These are phyloP conservation scores for Cacoxenus indagator DNA, from an alignment of 2,888 invertebrate genomes.

Conservation along the genomic window DNA sequence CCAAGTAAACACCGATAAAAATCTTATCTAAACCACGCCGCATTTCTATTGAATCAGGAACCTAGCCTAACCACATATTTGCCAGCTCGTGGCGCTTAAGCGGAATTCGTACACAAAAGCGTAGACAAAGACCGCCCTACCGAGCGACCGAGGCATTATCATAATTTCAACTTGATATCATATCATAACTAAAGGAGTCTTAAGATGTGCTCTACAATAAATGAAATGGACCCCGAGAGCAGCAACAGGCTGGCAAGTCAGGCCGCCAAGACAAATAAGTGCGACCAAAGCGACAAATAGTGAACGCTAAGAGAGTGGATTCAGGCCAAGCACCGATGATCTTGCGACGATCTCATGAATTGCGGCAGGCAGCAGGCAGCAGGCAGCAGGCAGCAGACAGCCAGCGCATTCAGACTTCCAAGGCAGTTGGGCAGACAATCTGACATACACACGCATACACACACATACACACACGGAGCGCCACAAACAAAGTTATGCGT, in stretches of 20 bases:
- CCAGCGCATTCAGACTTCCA: too few relatives aligned
- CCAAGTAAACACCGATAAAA: not conserved
- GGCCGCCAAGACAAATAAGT: constrained; percentile 10
- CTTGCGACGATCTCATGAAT: not conserved
- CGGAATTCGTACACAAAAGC: not conserved
- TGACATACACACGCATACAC: not conserved
- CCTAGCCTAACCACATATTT: not conserved
- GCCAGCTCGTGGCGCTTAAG: constrained; percentile 1
- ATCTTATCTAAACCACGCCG: not conserved
- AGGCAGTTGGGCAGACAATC: too few relatives aligned
- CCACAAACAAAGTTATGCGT: constrained; percentile 9
- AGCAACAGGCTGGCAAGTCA: not conserved
- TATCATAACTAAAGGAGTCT: constrained; percentile 5
- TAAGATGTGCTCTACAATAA: not conserved
- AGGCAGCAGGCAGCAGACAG: too few relatives aligned
- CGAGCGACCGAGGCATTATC: not conserved
- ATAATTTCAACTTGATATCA: constrained; percentile 9
- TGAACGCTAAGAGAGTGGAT: not conserved
- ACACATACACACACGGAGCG: not conserved
- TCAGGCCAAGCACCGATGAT: not conserved
- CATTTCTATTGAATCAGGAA: not conserved
- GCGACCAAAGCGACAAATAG: not conserved
- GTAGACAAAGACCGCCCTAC: not conserved
- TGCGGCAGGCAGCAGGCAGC: not conserved
- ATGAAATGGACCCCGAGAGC: not conserved